phyloP scores from a whole-genome alignment of 2,113 vertebrate species.

The Eurypyga helias region DNA sequence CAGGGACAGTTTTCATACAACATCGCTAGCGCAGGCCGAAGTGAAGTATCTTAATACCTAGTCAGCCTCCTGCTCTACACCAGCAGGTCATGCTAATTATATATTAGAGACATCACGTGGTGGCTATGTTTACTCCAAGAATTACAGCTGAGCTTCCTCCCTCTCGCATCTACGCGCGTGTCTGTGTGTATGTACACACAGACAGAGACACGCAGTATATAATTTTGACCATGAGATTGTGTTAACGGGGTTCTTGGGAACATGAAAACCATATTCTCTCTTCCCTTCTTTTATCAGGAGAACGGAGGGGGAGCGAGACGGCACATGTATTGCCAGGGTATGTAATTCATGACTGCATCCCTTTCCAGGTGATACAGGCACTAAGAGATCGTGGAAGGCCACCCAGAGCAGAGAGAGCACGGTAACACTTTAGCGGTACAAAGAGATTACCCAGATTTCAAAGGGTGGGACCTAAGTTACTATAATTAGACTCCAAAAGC shows the following conservation, averaged over 20 bases:
- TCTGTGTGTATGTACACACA: background rate
- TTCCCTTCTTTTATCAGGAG: too few relatives aligned
- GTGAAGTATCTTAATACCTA: background rate
- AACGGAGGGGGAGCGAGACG: fast-evolving
- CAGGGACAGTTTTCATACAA: background rate
- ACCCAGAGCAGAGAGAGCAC: background rate
- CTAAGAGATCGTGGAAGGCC: background rate
- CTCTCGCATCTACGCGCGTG: background rate
- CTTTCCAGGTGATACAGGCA: background rate
- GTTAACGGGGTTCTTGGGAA: background rate
- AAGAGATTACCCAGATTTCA: background rate
- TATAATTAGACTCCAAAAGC: slow-evolving; percentile 25
- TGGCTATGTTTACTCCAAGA: slow-evolving; percentile 58
- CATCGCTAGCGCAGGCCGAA: background rate
- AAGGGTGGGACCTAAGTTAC: background rate
- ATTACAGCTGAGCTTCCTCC: slow-evolving; percentile 14
- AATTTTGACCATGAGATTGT: background rate
- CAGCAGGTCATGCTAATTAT: slow-evolving; percentile 65
- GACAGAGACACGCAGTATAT: background rate
- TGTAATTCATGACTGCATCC: fast-evolving
- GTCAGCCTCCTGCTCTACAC: slow-evolving; percentile 4
- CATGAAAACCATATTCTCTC: fast-evolving
- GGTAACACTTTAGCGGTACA: fast-evolving
- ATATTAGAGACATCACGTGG: slow-evolving; percentile 38
- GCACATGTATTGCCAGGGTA: fast-evolving